Conservation (phyloP, 1,140 invertebrate genomes). For the Acarapis woodi region DNA sequence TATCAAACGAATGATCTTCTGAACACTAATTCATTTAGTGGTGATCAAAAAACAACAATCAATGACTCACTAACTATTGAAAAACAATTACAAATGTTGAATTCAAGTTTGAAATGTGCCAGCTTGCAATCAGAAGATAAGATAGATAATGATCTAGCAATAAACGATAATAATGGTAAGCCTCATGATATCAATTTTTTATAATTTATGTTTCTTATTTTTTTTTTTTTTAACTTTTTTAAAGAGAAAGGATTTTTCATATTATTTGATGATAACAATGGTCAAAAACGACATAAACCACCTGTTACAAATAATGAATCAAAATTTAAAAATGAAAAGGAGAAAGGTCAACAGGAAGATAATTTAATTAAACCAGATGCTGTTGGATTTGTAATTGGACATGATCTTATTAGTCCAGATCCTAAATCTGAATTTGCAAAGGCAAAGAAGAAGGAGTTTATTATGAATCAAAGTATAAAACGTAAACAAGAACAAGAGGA, state of each 20-base stretch:
- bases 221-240: not conserved
- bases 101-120: no score
- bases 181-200: no score
- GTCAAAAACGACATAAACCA: not conserved
- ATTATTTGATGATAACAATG: conserved; percentile 1
- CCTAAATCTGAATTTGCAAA: conserved; percentile 36
- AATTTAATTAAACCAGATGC: not conserved
- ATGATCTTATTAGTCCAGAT: conserved; percentile 30
- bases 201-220: no score
- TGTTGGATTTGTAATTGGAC: conserved; percentile 35
- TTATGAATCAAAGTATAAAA: conserved; percentile 54
- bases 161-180: no score
- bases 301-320: not conserved
- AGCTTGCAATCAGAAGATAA: no score
- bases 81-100: no score
- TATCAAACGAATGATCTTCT: no score
- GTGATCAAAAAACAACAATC: no score
- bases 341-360: not conserved
- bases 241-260: conserved; percentile 3
- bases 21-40: no score
- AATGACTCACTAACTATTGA: no score
- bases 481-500: conserved; percentile 52
- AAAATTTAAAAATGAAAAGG: not conserved
- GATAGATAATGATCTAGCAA: no score
- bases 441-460: conserved; percentile 59